A percentile compares a stretch with the other conserved stretches of the same genome.
These are phyloP conservation scores for Aphelenchoides bicaudatus DNA, from an alignment of 2,888 invertebrate genomes.

Conservation along the genomic window DNA sequence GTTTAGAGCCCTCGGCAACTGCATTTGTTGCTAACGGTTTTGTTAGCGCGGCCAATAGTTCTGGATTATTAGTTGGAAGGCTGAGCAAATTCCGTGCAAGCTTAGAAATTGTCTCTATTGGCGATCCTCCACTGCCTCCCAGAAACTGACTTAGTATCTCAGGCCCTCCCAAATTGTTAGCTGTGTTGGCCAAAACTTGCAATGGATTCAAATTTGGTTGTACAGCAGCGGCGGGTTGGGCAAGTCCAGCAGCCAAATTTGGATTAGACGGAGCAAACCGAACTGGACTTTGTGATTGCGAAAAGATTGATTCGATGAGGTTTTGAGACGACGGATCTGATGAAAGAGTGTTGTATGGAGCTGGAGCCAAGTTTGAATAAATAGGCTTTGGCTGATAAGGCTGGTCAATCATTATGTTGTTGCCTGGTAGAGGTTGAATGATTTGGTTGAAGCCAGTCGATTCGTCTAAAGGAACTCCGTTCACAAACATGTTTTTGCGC, in stretches of 20 bases:
- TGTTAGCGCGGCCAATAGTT: constrained; percentile 25
- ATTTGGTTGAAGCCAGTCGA: no score
- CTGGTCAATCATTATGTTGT: not conserved
- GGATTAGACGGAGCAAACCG: constrained; percentile 22
- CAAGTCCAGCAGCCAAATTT: not conserved
- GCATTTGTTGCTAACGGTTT: constrained; percentile 24
- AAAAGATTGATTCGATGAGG: constrained; percentile 50
- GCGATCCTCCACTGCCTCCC: constrained; percentile 31
- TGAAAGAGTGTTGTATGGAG: constrained; percentile 24
- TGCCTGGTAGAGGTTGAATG: not conserved
- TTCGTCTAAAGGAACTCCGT: no score
- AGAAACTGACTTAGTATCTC: constrained; percentile 30
- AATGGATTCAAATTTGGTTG: constrained; percentile 10
- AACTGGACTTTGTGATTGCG: constrained; percentile 39
- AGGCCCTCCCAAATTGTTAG: not conserved
- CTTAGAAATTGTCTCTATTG: constrained; percentile 44
- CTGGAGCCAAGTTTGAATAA: constrained; percentile 22
- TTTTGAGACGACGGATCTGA: constrained; percentile 32
- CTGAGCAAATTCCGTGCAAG: constrained; percentile 51
- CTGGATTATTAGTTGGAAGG: constrained; percentile 35
- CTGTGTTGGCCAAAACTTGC: not conserved
- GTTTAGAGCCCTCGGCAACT: constrained; percentile 25
- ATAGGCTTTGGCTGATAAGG: constrained; percentile 10
- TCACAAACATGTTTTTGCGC: no score
- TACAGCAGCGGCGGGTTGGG: not conserved